A percentile compares a stretch with the other conserved stretches of the same genome.
Conservation (phyloP, 1,140 invertebrate species). For the Drosophila lacteicornis region DNA sequence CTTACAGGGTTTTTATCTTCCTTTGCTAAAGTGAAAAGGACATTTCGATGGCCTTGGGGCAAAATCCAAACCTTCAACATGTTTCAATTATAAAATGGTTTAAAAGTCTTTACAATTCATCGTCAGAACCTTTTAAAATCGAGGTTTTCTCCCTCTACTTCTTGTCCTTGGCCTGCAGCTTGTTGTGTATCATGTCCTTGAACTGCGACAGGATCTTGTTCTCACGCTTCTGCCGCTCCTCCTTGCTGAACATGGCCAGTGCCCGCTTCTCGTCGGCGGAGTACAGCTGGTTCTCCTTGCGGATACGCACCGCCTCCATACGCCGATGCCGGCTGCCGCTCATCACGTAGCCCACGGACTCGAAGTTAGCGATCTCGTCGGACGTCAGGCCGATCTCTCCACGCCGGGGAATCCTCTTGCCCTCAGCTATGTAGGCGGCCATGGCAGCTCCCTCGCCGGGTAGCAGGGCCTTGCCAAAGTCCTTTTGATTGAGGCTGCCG, state of each 20-base stretch:
- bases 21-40: not conserved
- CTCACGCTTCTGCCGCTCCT: slow-evolving; percentile 98
- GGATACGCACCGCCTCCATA: slow-evolving; percentile 99
- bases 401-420: slow-evolving; percentile 98
- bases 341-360: slow-evolving; percentile 99
- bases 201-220: slow-evolving; percentile 98
- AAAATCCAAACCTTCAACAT: not conserved
- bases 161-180: slow-evolving; percentile 85
- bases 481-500: slow-evolving; percentile 90
- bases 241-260: slow-evolving; percentile 98
- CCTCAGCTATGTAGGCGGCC: slow-evolving; percentile 99
- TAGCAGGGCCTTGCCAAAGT: slow-evolving; percentile 95
- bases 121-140: too few relatives aligned
- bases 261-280: slow-evolving; percentile 99
- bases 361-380: slow-evolving; percentile 97
- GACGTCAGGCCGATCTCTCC: slow-evolving; percentile 99
- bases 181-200: slow-evolving; percentile 93
- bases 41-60: not conserved
- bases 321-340: slow-evolving; percentile 98
- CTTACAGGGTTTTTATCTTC: not conserved
- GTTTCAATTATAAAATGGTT: not conserved
- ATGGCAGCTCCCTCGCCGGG: slow-evolving; percentile 98
- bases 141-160: slow-evolving; percentile 48
- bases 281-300: slow-evolving; percentile 99
- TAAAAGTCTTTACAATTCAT: not conserved